Conservation (phyloP, 1,140 invertebrate genomes). For the Nephotettix cincticeps region DNA sequence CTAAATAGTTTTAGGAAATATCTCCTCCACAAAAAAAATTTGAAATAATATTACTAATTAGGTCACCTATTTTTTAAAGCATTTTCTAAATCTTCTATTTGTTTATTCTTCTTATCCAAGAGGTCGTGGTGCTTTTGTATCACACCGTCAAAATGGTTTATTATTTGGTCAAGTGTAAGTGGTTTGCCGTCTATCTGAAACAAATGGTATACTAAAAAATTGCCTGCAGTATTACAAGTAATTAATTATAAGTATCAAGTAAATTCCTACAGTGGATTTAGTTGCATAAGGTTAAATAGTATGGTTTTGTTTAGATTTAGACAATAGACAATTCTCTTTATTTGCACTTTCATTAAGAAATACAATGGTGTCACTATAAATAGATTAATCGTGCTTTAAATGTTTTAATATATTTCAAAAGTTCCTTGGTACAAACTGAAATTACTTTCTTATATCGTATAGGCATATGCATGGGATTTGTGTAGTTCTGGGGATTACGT, state of each 20-base stretch:
- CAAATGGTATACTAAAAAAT: background rate
- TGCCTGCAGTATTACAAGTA: background rate
- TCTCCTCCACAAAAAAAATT: no score
- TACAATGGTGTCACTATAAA: no score
- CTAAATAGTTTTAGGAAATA: no score
- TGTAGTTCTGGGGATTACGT: no score
- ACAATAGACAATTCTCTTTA: no score
- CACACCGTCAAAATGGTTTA: background rate
- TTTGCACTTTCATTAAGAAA: no score
- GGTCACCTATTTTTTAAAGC: background rate
- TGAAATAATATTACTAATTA: no score
- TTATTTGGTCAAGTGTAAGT: background rate
- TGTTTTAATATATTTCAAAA: no score
- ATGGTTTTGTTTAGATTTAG: background rate
- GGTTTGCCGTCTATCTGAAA: conserved; percentile 1
- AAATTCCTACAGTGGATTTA: background rate
- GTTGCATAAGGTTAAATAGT: background rate
- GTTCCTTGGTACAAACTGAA: background rate
- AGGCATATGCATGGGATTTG: no score
- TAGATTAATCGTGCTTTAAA: background rate
- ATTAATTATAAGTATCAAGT: background rate
- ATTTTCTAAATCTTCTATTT: background rate
- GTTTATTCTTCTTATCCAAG: background rate
- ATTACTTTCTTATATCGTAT: background rate
- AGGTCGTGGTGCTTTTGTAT: background rate